phyloP scores from a whole-genome alignment of 2,797 vertebrate genomes.

The Capromys pilorides region DNA sequence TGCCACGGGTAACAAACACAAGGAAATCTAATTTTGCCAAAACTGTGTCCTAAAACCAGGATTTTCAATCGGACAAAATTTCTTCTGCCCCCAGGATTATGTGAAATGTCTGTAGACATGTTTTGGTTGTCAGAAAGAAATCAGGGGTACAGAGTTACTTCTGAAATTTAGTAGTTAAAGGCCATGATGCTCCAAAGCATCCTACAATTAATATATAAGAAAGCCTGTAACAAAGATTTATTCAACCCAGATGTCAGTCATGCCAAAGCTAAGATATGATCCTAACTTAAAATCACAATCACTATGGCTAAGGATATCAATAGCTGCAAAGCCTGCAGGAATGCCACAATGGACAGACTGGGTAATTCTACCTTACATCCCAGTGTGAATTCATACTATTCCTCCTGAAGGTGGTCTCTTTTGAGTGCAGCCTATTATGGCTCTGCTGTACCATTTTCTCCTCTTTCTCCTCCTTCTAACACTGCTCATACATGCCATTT shows the following conservation, averaged over 20 bases:
- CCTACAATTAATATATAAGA: neutral
- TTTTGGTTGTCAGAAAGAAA: neutral
- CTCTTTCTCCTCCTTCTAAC: neutral
- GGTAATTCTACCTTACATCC: neutral
- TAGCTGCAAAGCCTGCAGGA: neutral
- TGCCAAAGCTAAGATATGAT: neutral
- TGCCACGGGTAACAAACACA: constrained; percentile 31
- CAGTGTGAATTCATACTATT: neutral
- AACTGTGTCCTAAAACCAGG: constrained; percentile 19
- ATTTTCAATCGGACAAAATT: neutral
- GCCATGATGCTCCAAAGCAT: neutral
- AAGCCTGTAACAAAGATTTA: neutral
- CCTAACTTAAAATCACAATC: neutral
- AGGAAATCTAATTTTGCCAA: neutral
- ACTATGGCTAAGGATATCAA: neutral
- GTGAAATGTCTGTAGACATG: neutral
- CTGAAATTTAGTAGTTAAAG: neutral
- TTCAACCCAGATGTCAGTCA: neutral
- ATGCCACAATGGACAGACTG: neutral
- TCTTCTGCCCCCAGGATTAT: neutral
- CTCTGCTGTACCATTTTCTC: neutral
- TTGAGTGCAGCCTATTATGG: neutral
- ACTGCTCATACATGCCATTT: neutral
- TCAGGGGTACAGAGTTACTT: neutral
- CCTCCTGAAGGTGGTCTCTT: neutral